A percentile compares a stretch with the other conserved stretches of the same genome.
phyloP scores from a whole-genome alignment of 1,140 invertebrate species.

The Neodiprion pinetum region DNA sequence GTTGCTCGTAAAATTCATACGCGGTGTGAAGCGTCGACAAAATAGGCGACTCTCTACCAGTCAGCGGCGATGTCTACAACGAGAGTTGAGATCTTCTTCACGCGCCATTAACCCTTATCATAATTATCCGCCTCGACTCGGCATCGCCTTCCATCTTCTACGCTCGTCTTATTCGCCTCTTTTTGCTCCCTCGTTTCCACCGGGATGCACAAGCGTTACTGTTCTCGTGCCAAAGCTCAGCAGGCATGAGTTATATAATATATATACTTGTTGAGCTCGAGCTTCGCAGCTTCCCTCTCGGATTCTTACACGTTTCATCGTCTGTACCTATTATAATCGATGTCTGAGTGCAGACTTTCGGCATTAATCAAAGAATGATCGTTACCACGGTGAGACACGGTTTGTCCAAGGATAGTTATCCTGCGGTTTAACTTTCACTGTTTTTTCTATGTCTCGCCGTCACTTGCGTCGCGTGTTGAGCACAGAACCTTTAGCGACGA shows the following conservation, averaged over 20 bases:
- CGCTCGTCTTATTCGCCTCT: not conserved
- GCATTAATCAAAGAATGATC: too few relatives aligned
- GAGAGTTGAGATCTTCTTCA: not conserved
- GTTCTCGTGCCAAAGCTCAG: not conserved
- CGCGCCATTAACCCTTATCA: slow-evolving; percentile 12
- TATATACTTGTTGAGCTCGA: not conserved
- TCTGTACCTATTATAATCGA: too few relatives aligned
- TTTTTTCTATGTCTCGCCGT: too few relatives aligned
- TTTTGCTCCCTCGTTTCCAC: not conserved
- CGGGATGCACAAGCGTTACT: not conserved
- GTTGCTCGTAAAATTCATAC: slow-evolving; percentile 6
- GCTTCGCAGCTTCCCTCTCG: not conserved
- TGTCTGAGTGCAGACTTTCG: too few relatives aligned
- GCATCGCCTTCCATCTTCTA: not conserved
- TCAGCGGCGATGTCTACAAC: not conserved
- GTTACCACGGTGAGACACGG: too few relatives aligned
- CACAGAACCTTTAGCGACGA: not conserved
- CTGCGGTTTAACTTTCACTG: too few relatives aligned
- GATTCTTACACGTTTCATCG: too few relatives aligned
- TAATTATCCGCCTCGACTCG: slow-evolving; percentile 2
- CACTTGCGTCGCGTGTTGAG: not conserved
- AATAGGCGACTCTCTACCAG: not conserved
- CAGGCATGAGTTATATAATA: too few relatives aligned
- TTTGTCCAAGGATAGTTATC: too few relatives aligned
- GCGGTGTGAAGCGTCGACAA: not conserved